Base-by-base conservation (phyloP, 2,888 invertebrate species). In the Tanytarsus gracilentus region DNA sequence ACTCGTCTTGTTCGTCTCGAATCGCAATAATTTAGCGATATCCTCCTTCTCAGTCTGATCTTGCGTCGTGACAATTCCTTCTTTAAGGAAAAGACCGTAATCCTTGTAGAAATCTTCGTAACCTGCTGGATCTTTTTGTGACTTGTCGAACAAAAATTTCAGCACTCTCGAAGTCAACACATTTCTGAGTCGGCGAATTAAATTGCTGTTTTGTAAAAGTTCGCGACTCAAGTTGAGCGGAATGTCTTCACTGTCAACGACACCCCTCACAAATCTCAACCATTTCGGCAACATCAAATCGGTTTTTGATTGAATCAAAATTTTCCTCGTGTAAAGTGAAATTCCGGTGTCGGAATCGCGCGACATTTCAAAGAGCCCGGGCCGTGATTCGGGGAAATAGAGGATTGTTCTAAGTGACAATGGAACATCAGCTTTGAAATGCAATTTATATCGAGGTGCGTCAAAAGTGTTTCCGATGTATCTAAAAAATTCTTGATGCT, bases 241-340 rank as follows among this genome's bases (percentile, higher is more conserved):
- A 76, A 98, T 96, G 74, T 98, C 98, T 78, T 98, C 98, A 1
- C 95, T 96, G 77, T 98, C 98, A 14, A 98, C 94, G 27, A 98
- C 96, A 69, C 96, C 97, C 81, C 94, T 94, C 2, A 98, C 79
- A 75, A 98, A 98, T 66, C 97, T 79, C 65, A 98, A 77, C 93
- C 96, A 98, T 69, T 93, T 91, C 0, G 96, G 96, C 63, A 97
- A 75, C 64, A 97, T 82, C 68, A 91, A 88, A 62, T 92, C 92
- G 1, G 93, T 88, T 70, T 87, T 88, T 67, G 84, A 87, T 75
- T 96, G 92, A 63, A 98, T 96, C 63, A 98, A 78, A 60, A 98
- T 86, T 73, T 94, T 94, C 51, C 93, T 81, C 4, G 91, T 88
- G 72, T 99, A 98, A 11, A 98, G 77, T 0, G 95, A 84, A 0